phyloP scores from a whole-genome alignment of 2,113 vertebrate species.

The Casuarius casuarius region DNA sequence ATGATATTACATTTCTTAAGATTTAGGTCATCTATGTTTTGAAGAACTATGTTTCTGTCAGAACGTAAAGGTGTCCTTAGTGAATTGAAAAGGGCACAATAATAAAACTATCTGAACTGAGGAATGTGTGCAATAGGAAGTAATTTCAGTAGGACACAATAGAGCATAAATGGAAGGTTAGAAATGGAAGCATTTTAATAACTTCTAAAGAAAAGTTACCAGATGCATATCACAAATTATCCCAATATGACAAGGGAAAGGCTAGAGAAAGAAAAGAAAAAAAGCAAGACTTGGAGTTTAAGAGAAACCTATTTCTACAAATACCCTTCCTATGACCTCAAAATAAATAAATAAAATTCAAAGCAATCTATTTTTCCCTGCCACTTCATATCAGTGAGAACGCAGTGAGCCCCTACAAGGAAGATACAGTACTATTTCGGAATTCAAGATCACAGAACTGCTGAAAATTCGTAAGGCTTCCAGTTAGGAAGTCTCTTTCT shows the following conservation, averaged over 20 bases:
- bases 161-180: constrained; percentile 49
- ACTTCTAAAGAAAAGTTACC: neutral
- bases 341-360: neutral
- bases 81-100: constrained; percentile 49
- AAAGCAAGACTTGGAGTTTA: neutral
- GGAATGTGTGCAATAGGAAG: constrained; percentile 39
- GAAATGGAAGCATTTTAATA: neutral
- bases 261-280: neutral
- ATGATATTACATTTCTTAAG: constrained; percentile 21
- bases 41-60: constrained; percentile 35
- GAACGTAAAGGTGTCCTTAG: constrained; percentile 17
- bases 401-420: neutral
- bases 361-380: neutral
- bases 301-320: neutral
- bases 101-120: constrained; percentile 56
- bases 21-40: constrained; percentile 36
- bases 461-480: neutral
- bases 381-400: constrained; percentile 17
- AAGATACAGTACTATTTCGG: neutral
- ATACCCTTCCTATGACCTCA: constrained; percentile 20
- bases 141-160: constrained; percentile 50
- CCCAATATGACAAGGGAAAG: neutral
- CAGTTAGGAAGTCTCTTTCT: neutral
- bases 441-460: constrained; percentile 15
- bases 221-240: constrained; percentile 10